Evolutionary conservation across 2,113 vertebrate species (phyloP).

Genomic region (Loxodonta africana): DNA sequence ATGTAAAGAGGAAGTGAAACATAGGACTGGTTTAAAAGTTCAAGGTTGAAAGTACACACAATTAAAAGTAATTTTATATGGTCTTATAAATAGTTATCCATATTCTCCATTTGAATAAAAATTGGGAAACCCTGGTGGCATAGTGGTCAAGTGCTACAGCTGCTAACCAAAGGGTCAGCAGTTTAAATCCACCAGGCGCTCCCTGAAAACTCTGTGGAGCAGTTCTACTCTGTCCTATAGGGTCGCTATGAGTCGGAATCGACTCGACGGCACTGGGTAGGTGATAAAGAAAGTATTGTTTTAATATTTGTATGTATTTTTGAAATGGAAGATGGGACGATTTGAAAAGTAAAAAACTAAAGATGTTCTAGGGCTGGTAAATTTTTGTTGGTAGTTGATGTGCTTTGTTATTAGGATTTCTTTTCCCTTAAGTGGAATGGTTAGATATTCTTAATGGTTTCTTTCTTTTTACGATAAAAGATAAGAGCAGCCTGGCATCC

Average conservation of each 20-base stretch:
- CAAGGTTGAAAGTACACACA: constrained; percentile 57
- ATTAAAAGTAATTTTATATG: constrained; percentile 59
- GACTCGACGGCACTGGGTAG: not conserved
- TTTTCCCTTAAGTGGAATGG: not conserved
- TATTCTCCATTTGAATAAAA: constrained; percentile 38
- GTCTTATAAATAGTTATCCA: constrained; percentile 34
- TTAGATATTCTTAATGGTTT: constrained; percentile 33
- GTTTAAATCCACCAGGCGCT: too few relatives aligned
- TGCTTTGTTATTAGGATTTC: constrained; percentile 46
- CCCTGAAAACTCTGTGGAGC: too few relatives aligned
- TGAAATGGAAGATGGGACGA: not conserved
- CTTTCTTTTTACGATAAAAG: not conserved
- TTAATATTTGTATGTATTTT: constrained; percentile 56
- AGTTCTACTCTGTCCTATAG: too few relatives aligned
- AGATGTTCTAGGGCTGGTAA: constrained; percentile 29
- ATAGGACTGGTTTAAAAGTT: constrained; percentile 42
- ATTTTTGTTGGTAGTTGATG: constrained; percentile 22
- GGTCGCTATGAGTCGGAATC: too few relatives aligned
- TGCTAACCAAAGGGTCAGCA: too few relatives aligned
- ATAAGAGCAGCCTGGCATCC: constrained; percentile 40
- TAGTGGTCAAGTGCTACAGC: too few relatives aligned
- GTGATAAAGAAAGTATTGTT: constrained; percentile 50
- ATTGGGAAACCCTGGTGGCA: not conserved
- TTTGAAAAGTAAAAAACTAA: constrained; percentile 51
- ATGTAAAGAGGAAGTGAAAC: constrained; percentile 61